Evolutionary conservation across 2,888 invertebrate species (phyloP), one percentile per base, ranked within the genome.

Genomic region (Buathra laborator): DNA sequence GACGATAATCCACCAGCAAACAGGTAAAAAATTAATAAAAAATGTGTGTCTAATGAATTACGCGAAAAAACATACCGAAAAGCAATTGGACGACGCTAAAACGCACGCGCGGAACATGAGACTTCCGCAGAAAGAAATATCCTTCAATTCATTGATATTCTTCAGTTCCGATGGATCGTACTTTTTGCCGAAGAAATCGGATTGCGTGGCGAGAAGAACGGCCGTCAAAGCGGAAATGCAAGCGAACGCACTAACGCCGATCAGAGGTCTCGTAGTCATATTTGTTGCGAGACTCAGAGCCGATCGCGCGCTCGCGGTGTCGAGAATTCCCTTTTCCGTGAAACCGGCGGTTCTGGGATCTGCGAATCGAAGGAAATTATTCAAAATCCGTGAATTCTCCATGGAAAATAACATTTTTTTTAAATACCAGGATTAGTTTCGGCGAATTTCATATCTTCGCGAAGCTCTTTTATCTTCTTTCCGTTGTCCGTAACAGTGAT

Each of bases 311-410:
- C 89, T 93, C 2, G 77, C 83, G 78, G 92, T 91, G 19, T 92
- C 91, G 10, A 93, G 84, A 62, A 87, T 88, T 3, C 90, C 90
- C 3, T 89, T 87, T 16, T 93, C 91, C 3, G 93, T 93, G 74
- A 93, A 94, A n/a, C 94, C 94, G 10, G 93, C 93, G 4, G 92
- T 94, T 88, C 93, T 92, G 19, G 86, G 88, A 80, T 94, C 94
- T 94, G 59, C 44, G 66, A 78, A 62, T 14, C 9, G 16, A 16
- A 48, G 10, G 37, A 5, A 44, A 68, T 14, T 3, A 16, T 24
- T 32, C 2, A 29, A 32, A 4, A 71, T 7, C 66, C 48, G 12
- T 48, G 12, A 56, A 62, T 64, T 70, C 37, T 16, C 10, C 19
- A 32, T 32, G n/a, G 59, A 43, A 12, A 37, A 53, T 7, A 5